Base-by-base conservation (phyloP, 2,113 vertebrate species). In the Pelmatolapia mariae region DNA sequence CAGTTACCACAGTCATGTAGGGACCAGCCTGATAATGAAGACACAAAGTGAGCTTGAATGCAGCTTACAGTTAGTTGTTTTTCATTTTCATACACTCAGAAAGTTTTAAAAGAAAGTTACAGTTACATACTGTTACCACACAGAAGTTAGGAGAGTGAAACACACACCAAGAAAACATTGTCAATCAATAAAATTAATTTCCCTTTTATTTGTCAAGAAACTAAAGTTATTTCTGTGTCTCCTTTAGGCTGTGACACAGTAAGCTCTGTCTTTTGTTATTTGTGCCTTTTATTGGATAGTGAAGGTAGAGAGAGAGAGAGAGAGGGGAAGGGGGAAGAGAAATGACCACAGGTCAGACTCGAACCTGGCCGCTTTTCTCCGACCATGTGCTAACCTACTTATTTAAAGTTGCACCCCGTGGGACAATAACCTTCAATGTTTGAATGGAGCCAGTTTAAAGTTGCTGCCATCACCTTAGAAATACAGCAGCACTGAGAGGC, bases 241-340 rank as follows among this genome's bases (percentile, higher is more conserved):
- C 5, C 52, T 53, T 53, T 1, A 53, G 52, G 52, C 9, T 53
- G 0, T 53, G 3, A n/a, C 52, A n/a, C 19, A n/a, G 19, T 53
- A 53, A 53, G 0, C 1, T 53, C 50, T 0, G 0, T n/a, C 2
- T 53, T 53, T 53, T 53, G 52, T n/a, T n/a, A n/a, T 10, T 53
- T 53, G 19, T 53, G 52, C 0, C 9, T 53, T 2, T 53, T n/a
- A 53, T 53, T 53, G 9, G 3, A 53, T 10, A 10, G 52, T 53
- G 50, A 53, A 52, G 19, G 2, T 7, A 31, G 31, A 31, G 31
- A 31, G 31, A 31, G 31, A n/a, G n/a, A n/a, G n/a, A n/a, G n/a
- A n/a, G n/a, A n/a, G n/a, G n/a, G n/a, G n/a, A n/a, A n/a, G 26
- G 26, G 26, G 4, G 4, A n/a, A n/a, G 26, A 4, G 26, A 26